Conservation (phyloP, 2,888 invertebrate species). For the Brenthis ino region DNA sequence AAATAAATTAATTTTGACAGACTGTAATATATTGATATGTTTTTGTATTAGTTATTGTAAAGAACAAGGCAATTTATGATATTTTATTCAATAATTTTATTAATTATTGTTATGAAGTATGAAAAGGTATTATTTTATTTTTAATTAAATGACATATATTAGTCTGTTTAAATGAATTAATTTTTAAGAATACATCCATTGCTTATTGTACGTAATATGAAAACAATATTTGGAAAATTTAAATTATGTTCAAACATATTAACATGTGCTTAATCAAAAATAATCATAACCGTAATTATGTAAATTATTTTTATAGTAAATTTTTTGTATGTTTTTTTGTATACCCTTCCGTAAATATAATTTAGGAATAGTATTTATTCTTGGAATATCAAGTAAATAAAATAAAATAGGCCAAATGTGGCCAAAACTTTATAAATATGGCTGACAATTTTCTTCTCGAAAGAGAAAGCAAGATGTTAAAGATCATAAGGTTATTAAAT, state of each 20-base stretch:
- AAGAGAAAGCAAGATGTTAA: not conserved
- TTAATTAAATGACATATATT: not conserved
- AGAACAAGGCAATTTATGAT: not conserved
- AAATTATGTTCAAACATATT: no score
- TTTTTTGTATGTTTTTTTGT: conserved; percentile 4
- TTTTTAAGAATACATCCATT: not conserved
- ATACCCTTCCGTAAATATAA: not conserved
- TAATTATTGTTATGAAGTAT: conserved; percentile 12
- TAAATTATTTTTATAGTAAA: not conserved
- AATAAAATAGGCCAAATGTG: not conserved
- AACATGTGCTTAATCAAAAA: no score
- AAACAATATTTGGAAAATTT: no score
- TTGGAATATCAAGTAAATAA: not conserved
- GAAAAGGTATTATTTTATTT: not conserved
- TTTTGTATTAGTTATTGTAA: not conserved
- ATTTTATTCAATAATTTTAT: conserved; percentile 14
- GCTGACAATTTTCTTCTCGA: no score
- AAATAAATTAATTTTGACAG: conserved; percentile 22
- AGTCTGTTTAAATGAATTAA: conserved; percentile 16
- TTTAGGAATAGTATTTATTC: conserved; percentile 14
- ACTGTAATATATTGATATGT: not conserved
- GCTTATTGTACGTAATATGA: conserved; percentile 7
- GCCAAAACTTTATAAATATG: not conserved
- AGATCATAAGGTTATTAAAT: not conserved
- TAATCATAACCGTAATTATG: no score